A percentile compares a stretch with the other conserved stretches of the same genome.
These are phyloP conservation scores for Scaptomyza reducta DNA, from an alignment of 2,888 invertebrate genomes.

Conservation along the genomic window DNA sequence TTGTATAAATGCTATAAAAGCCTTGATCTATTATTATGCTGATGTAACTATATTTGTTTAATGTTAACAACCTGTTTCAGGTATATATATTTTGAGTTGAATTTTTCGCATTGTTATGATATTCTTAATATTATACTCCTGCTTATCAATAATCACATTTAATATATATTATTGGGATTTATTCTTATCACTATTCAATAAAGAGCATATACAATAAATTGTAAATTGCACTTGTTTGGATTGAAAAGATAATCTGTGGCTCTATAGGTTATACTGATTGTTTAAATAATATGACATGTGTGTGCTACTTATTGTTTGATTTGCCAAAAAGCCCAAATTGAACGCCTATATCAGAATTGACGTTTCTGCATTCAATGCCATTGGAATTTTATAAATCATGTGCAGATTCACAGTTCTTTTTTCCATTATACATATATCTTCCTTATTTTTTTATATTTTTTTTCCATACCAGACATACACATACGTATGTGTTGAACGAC, in stretches of 20 bases:
- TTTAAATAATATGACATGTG: slow-evolving; percentile 16
- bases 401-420: slow-evolving; percentile 58
- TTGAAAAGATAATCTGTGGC: not conserved
- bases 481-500: slow-evolving; percentile 19
- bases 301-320: slow-evolving; percentile 56
- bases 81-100: slow-evolving; percentile 19
- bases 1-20: slow-evolving; percentile 44
- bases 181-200: too few species aligned
- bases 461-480: slow-evolving; percentile 1
- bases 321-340: slow-evolving; percentile 50
- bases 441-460: not conserved
- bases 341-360: slow-evolving; percentile 56
- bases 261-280: not conserved
- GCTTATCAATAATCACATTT: not conserved
- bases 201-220: too few species aligned
- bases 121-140: not conserved
- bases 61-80: slow-evolving; percentile 51
- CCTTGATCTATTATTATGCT: slow-evolving; percentile 41
- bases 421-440: slow-evolving; percentile 14
- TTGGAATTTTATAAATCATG: slow-evolving; percentile 81
- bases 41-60: slow-evolving; percentile 60
- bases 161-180: too few species aligned
- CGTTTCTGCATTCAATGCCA: slow-evolving; percentile 65
- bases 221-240: too few species aligned
- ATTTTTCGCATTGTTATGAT: not conserved